Evolutionary conservation across 2,797 vertebrate species (phyloP).

Genomic region (Eurystomus glaucurus): DNA sequence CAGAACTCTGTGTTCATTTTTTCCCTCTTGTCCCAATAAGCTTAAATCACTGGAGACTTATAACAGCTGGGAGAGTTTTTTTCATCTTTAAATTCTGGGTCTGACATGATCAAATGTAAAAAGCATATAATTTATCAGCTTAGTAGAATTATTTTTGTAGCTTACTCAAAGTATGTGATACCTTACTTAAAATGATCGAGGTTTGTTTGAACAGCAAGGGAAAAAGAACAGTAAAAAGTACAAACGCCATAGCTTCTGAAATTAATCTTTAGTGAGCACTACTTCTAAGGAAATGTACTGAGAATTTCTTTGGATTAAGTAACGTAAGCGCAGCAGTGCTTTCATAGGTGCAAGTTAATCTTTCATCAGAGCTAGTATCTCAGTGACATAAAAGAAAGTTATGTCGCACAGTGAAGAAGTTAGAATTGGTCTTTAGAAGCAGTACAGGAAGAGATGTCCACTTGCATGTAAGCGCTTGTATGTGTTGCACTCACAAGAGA

Average conservation of each 20-base stretch:
- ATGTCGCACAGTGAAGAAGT: neutral
- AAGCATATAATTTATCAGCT: neutral
- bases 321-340: neutral
- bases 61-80: neutral
- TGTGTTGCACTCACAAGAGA: neutral
- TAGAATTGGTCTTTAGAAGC: neutral
- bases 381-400: accelerated
- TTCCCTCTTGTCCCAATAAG: neutral
- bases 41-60: neutral
- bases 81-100: neutral
- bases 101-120: neutral
- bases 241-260: neutral
- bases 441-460: neutral
- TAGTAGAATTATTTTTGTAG: neutral
- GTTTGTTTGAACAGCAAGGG: neutral
- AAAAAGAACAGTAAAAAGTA: neutral
- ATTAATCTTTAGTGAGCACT: neutral
- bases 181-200: neutral
- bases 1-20: neutral
- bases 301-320: neutral
- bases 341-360: neutral
- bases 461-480: neutral
- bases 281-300: neutral
- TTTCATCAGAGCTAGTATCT: neutral
- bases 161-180: accelerated